A percentile compares a stretch with the other conserved stretches of the same genome.
These are phyloP conservation scores for Scaptomyza montana DNA, from an alignment of 1,140 invertebrate species.

Conservation along the genomic window DNA sequence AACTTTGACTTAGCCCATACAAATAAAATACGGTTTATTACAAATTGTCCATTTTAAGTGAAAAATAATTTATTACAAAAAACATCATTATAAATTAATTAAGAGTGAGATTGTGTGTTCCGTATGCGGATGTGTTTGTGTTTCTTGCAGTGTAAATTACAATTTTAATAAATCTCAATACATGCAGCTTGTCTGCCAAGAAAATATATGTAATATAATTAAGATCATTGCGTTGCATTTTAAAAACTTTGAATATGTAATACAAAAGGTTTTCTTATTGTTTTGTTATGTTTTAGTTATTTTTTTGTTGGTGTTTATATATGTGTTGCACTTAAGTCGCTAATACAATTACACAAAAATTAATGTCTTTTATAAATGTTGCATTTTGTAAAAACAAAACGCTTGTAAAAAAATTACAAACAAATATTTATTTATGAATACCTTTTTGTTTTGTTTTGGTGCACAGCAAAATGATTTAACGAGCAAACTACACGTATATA, in stretches of 20 bases:
- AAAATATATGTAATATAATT: slow-evolving; percentile 52
- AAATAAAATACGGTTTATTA: slow-evolving; percentile 9
- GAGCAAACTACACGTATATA: slow-evolving; percentile 63
- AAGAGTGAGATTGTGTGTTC: slow-evolving; percentile 55
- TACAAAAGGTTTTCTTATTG: slow-evolving; percentile 33
- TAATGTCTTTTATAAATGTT: slow-evolving; percentile 64
- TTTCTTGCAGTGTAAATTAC: slow-evolving; percentile 40
- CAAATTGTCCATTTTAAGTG: slow-evolving; percentile 30
- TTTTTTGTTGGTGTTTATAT: slow-evolving; percentile 25
- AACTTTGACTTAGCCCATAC: not conserved
- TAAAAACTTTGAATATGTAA: slow-evolving; percentile 45
- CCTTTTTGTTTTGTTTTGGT: slow-evolving; percentile 24
- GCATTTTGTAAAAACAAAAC: slow-evolving; percentile 28
- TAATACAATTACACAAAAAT: slow-evolving; percentile 68
- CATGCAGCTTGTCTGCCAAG: slow-evolving; percentile 54
- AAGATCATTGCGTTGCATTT: slow-evolving; percentile 48
- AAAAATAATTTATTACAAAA: slow-evolving; percentile 72
- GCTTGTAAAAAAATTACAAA: slow-evolving; percentile 41
- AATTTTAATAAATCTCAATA: slow-evolving; percentile 59
- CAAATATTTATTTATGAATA: slow-evolving; percentile 43
- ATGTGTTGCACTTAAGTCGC: slow-evolving; percentile 59
- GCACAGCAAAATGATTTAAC: slow-evolving; percentile 65
- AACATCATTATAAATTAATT: slow-evolving; percentile 64
- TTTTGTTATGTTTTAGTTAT: slow-evolving; percentile 19
- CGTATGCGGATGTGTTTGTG: slow-evolving; percentile 6